Conservation (phyloP, 1,140 invertebrate species). For the Amphibalanus amphitrite region DNA sequence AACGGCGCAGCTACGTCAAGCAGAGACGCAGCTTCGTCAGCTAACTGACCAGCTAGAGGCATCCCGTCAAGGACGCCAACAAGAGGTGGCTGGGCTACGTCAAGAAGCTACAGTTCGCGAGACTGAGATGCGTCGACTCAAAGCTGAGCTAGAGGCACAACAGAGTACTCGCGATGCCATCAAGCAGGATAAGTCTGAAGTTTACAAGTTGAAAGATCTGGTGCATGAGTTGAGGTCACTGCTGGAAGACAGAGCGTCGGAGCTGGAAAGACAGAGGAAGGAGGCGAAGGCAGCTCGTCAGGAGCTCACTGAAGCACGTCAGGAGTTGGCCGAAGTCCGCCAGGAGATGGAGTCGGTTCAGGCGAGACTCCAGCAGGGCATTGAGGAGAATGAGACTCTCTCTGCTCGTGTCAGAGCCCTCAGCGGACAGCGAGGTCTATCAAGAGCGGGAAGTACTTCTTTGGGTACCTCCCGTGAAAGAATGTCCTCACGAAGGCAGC, state of each 20-base stretch:
- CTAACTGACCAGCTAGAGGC: neutral
- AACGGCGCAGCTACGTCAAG: neutral
- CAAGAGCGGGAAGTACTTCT: slow-evolving; percentile 2
- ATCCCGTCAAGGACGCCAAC: neutral
- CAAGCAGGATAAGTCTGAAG: slow-evolving; percentile 20
- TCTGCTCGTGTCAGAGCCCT: slow-evolving; percentile 48
- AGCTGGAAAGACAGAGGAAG: slow-evolving; percentile 33
- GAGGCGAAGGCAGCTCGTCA: slow-evolving; percentile 13
- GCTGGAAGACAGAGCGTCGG: slow-evolving; percentile 19
- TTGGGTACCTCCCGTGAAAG: slow-evolving; percentile 17
- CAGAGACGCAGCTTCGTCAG: neutral
- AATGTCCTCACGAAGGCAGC: slow-evolving; percentile 14
- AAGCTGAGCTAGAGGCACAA: slow-evolving; percentile 13
- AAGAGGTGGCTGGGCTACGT: neutral
- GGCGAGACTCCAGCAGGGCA: slow-evolving; percentile 35
- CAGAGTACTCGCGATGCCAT: slow-evolving; percentile 10
- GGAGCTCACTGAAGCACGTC: slow-evolving; percentile 23
- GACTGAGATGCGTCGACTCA: slow-evolving; percentile 15
- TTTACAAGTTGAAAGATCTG: slow-evolving; percentile 21
- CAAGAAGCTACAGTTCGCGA: neutral
- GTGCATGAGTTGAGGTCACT: slow-evolving; percentile 20
- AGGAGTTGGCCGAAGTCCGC: slow-evolving; percentile 23
- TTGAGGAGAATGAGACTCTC: slow-evolving; percentile 57
- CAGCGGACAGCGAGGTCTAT: slow-evolving; percentile 39
- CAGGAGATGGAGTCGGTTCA: slow-evolving; percentile 15